A percentile compares a stretch with the other conserved stretches of the same genome.
phyloP scores from a whole-genome alignment of 2,797 vertebrate species.

The Hydrolagus colliei region DNA sequence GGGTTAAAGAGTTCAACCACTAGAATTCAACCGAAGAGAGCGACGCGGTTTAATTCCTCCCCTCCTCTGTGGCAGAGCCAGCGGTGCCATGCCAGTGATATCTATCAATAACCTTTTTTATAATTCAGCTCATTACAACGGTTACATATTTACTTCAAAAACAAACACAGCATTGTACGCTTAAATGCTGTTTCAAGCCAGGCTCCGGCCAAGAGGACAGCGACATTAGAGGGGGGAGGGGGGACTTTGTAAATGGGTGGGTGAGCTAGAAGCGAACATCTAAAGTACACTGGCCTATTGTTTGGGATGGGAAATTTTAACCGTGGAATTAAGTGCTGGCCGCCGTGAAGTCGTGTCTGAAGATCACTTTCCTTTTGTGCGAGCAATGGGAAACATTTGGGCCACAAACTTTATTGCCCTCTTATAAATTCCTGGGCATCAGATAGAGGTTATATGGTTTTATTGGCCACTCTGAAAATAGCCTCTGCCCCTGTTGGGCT shows the following conservation, averaged over 20 bases:
- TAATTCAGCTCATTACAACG: conserved; percentile 23
- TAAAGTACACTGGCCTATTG: conserved; percentile 14
- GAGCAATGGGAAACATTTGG: neutral
- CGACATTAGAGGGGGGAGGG: neutral
- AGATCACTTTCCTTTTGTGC: conserved; percentile 21
- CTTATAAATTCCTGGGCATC: conserved; percentile 20
- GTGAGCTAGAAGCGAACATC: conserved; percentile 1
- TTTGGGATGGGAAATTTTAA: conserved; percentile 13
- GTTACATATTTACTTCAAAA: conserved; percentile 32
- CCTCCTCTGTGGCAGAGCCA: conserved; percentile 2
- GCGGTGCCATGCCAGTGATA: neutral
- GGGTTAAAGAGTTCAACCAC: conserved; percentile 20
- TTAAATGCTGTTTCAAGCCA: conserved; percentile 23
- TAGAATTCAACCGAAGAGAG: neutral
- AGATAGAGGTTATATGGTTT: neutral
- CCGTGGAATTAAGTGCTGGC: neutral
- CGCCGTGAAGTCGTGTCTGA: conserved; percentile 10
- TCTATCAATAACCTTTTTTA: conserved; percentile 27
- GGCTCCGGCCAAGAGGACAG: conserved; percentile 22
- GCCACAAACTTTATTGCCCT: neutral
- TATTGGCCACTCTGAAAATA: neutral
- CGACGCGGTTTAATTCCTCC: neutral
- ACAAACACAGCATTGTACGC: conserved; percentile 29
- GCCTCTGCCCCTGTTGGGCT: neutral
- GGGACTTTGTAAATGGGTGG: conserved; percentile 18